These are phyloP conservation scores for Synanthedon myopaeformis DNA, from an alignment of 2,888 invertebrate genomes.

Conservation along the genomic window DNA sequence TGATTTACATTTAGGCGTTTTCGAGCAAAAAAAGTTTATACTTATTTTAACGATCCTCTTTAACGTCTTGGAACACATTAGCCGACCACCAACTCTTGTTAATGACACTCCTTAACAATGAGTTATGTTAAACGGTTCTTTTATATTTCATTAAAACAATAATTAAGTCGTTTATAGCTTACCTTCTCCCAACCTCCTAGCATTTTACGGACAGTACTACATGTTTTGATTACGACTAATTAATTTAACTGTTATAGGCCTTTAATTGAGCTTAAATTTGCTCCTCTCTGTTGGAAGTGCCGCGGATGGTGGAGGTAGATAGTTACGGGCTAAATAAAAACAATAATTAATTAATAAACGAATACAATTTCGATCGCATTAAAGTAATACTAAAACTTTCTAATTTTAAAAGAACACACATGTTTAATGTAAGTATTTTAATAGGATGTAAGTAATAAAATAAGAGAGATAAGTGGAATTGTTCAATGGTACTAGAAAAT, in stretches of 20 bases:
- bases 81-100: conserved; percentile 10
- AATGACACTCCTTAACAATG: conserved; percentile 30
- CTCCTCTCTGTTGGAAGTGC: conserved; percentile 38
- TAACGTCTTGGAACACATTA: conserved; percentile 23
- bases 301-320: conserved; percentile 41
- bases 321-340: conserved; percentile 9
- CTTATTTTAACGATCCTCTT: conserved; percentile 17
- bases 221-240: not conserved
- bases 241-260: conserved; percentile 18
- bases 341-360: not conserved
- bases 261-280: conserved; percentile 51
- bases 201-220: not conserved
- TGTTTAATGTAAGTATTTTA: not conserved
- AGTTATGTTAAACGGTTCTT: conserved; percentile 26
- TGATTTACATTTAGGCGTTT: conserved; percentile 1
- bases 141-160: conserved; percentile 29
- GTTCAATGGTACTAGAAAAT: too few relatives aligned
- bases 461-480: too few relatives aligned
- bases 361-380: conserved; percentile 2
- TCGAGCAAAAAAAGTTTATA: not conserved
- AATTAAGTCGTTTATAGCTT: conserved; percentile 31
- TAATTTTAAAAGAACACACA: conserved; percentile 25
- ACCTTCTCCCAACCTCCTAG: conserved; percentile 7
- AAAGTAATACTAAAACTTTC: conserved; percentile 30
- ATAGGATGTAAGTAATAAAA: too few relatives aligned